Evolutionary conservation across 1,140 invertebrate species (phyloP), one percentile per base, ranked within the genome.

Genomic region (Globodera rostochiensis): DNA sequence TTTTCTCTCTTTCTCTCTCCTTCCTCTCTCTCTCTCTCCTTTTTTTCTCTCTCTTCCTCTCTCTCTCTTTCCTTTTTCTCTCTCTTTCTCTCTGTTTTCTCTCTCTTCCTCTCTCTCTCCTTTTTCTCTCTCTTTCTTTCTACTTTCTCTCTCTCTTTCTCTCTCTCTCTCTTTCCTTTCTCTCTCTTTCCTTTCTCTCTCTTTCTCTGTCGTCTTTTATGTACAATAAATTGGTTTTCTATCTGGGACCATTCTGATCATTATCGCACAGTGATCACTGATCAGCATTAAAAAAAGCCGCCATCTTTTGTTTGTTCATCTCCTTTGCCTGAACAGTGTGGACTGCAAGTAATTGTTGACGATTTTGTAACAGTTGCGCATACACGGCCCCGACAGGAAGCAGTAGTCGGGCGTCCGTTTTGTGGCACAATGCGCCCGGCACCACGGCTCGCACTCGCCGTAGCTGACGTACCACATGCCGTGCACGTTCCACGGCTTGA

Each of bases 391-490:
- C 25, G 25, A 45, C 69, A 71, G 25, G 11, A 71, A 47, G 46
- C 69, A 71, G 19, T 13, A 47, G 69, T 71, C 69, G 69, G 69
- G 69, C 25, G 69, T 71, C 19, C 25, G 69, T 71, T 71, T 71
- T 19, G 69, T 71, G 69, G 69, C 69, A 71, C 69, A 71, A 19
- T 71, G 69, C 7, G 69, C 69, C 11, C 69, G 25, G 69, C 69
- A 71, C 69, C 69, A 71, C 25, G 69, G 69, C 69, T 71, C 69
- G 69, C 69, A 71, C 25, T 71, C 69, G 69, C 13, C 69, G 69
- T 9, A 47, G 25, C 25, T 47, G 69, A 71, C 25, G 25, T 45
- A 36, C 25, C 25, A 36, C 69, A 36, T 36, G 25, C 25, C 8
- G 69, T 71, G 69, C 69, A 71, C 69, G 9, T 71, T 47, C 25